These are phyloP conservation scores for Cerastoderma edule DNA, from an alignment of 2,888 invertebrate species.

Conservation along the genomic window DNA sequence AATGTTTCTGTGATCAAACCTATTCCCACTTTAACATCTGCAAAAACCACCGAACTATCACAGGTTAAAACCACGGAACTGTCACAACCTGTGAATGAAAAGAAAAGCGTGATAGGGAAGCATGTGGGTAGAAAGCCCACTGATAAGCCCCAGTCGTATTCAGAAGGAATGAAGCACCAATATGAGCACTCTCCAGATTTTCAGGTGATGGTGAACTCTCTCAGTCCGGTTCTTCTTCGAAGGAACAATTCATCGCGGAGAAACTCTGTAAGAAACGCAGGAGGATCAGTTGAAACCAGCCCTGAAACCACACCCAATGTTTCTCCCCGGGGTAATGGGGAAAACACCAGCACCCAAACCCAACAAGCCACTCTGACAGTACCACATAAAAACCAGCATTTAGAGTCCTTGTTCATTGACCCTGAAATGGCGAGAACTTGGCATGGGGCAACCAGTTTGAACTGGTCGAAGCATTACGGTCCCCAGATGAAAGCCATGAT, in stretches of 20 bases:
- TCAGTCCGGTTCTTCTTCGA: slow-evolving; percentile 73
- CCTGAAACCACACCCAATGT: slow-evolving; percentile 46
- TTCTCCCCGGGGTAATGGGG: slow-evolving; percentile 8
- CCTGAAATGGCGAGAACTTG: slow-evolving; percentile 74
- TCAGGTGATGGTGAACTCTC: slow-evolving; percentile 74
- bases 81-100: too few species aligned
- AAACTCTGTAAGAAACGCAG: slow-evolving; percentile 41
- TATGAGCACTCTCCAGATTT: slow-evolving; percentile 72
- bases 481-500: slow-evolving; percentile 63
- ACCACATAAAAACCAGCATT: background rate
- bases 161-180: background rate
- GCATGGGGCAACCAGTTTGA: slow-evolving; percentile 69
- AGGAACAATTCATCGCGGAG: slow-evolving; percentile 59
- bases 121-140: background rate
- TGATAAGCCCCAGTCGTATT: slow-evolving; percentile 8
- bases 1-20: too few species aligned
- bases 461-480: slow-evolving; percentile 65
- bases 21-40: too few species aligned
- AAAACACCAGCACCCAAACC: background rate
- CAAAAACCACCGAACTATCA: too few species aligned
- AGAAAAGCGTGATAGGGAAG: too few species aligned
- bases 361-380: background rate
- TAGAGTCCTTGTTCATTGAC: slow-evolving; percentile 64
- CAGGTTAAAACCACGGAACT: too few species aligned
- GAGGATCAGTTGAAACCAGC: slow-evolving; percentile 48